Conservation (phyloP, 2,113 vertebrate species). For the Hirundichthys speculiger region DNA sequence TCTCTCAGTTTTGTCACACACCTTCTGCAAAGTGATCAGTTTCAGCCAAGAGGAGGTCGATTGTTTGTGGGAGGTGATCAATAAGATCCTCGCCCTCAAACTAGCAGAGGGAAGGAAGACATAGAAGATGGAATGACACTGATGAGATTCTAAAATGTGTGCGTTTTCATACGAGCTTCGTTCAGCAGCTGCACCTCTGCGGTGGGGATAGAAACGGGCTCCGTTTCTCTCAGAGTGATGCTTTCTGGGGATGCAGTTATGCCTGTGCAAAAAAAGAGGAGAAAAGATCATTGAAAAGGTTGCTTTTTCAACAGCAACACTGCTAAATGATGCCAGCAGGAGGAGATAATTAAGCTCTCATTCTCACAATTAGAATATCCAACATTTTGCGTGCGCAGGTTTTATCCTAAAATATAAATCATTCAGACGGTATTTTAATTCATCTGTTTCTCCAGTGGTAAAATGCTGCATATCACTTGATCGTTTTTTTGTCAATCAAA, state of each 20-base stretch:
- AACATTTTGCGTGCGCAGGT: too few relatives aligned
- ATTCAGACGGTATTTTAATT: too few relatives aligned
- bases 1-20: constrained; percentile 29
- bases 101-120: constrained; percentile 22
- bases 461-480: too few relatives aligned
- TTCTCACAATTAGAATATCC: too few relatives aligned
- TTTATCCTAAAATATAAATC: too few relatives aligned
- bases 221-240: constrained; percentile 83
- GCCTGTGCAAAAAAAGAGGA: constrained; percentile 38
- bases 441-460: too few relatives aligned
- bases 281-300: constrained; percentile 6
- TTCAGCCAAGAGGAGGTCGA: constrained; percentile 82
- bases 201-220: constrained; percentile 61
- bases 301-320: too few relatives aligned
- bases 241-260: constrained; percentile 73
- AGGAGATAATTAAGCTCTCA: neutral
- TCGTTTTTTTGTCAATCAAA: too few relatives aligned
- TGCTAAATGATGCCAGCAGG: neutral
- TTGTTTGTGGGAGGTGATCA: constrained; percentile 53
- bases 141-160: neutral
- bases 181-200: constrained; percentile 72
- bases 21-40: constrained; percentile 74
- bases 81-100: constrained; percentile 83
- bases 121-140: neutral
- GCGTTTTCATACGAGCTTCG: neutral